Base-by-base conservation (phyloP, 1,140 invertebrate genomes). In the Riptortus pedestris region DNA sequence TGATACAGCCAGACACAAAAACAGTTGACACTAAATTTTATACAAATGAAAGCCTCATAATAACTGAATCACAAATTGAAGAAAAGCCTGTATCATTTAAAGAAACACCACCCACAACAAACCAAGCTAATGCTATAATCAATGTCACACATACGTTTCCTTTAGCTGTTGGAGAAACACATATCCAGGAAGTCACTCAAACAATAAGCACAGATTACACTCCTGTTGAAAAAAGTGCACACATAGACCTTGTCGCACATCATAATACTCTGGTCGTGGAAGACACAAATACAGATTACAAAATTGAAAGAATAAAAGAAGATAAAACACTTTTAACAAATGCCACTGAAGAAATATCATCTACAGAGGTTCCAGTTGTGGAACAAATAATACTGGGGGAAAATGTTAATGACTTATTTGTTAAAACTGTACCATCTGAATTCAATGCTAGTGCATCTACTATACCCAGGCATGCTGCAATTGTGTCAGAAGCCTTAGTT, bases 101-200 rank as follows among this genome's bases (percentile, higher is more conserved):
- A 48, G 43, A 11, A 31, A 55, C 51, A 55, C 20, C 3, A 24
- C 24, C 20, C 55, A 62, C 63, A 58, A 16, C 26, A 29, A 33
- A 26, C 43, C 27, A 18, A 33, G 38, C 47, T n/a, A 65, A 43
- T 55, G 60, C 67, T 24, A 59, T 20, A 9, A 26, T 68, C 22
- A 62, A 63, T 31, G 18, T 69, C 58, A 43, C 33, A 33, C 60
- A 65, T 18, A 63, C 38, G 18, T 60, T 59, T 22, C 60, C 62
- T 43, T 12, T 69, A 11, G 18, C 65, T 22, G 59, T 69, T 55
- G 60, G 58, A 47, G 68, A 68, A 63, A 63, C 61, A 29, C 51
- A 60, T 38, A 31, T 64, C 38, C 65, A 70, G 28, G 62, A 68
- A 63, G 63, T 52, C 22, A 61, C 64, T 27, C 27, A 69, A 64